Percentiles rank a stretch among this genome's conserved stretches.
phyloP scores from a whole-genome alignment of 1,140 invertebrate species.

The Argopecten irradians region DNA sequence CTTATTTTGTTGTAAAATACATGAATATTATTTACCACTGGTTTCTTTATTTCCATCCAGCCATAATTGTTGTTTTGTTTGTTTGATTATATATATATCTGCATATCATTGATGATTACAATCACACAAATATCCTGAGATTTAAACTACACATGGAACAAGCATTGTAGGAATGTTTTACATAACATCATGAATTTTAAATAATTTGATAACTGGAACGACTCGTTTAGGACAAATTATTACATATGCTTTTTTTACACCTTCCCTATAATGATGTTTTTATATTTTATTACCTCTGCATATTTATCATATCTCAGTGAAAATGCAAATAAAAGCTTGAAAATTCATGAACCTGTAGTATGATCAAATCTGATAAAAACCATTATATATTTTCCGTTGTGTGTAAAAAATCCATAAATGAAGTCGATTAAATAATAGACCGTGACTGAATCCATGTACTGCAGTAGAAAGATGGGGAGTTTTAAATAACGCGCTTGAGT shows the following conservation, averaged over 20 bases:
- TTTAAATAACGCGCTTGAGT: background rate
- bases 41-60: no score
- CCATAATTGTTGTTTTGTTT: background rate
- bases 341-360: background rate
- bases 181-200: background rate
- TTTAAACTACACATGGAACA: background rate
- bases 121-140: no score
- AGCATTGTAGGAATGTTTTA: background rate
- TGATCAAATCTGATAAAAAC: background rate
- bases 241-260: background rate
- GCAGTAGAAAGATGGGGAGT: background rate
- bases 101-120: background rate
- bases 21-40: no score
- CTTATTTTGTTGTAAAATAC: no score
- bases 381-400: background rate
- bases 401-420: conserved; percentile 8
- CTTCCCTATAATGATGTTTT: background rate
- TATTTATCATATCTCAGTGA: background rate
- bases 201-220: background rate
- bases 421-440: background rate
- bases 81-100: background rate
- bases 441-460: background rate
- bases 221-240: background rate
- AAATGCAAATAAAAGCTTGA: background rate
- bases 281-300: background rate